These are phyloP conservation scores for Drosophila pectinifera DNA, from an alignment of 1,140 invertebrate species.

Conservation along the genomic window DNA sequence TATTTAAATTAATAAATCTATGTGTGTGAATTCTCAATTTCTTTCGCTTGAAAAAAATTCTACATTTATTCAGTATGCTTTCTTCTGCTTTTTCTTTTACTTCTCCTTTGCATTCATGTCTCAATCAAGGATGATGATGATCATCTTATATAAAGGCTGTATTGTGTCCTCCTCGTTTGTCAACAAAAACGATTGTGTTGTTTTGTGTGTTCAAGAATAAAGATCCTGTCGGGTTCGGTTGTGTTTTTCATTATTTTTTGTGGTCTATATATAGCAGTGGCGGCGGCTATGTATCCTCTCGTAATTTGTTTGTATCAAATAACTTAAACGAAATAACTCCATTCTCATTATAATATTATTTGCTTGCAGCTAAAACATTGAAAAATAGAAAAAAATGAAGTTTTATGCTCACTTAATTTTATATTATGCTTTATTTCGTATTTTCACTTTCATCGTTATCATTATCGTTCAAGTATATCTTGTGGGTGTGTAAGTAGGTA, in stretches of 20 bases:
- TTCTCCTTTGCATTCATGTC: conserved; percentile 31
- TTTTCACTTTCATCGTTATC: conserved; percentile 51
- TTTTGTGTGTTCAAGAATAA: conserved; percentile 42
- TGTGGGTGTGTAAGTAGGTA: conserved; percentile 31
- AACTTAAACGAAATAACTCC: conserved; percentile 67
- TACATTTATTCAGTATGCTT: conserved; percentile 57
- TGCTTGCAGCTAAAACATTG: conserved; percentile 82
- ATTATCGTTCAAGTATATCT: conserved; percentile 47
- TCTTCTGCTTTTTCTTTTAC: conserved; percentile 28
- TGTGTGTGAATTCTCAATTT: conserved; percentile 71
- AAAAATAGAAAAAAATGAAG: conserved; percentile 62
- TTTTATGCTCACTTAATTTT: conserved; percentile 62
- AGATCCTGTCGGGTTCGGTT: conserved; percentile 36
- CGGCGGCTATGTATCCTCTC: conserved; percentile 34
- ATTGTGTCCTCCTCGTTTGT: conserved; percentile 43
- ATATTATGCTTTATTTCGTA: conserved; percentile 56
- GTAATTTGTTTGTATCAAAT: conserved; percentile 64
- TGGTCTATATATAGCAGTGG: conserved; percentile 39
- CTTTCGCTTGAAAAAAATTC: conserved; percentile 78
- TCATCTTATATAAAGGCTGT: conserved; percentile 58
- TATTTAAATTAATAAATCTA: conserved; percentile 83
- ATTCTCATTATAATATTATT: conserved; percentile 76
- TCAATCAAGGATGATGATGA: conserved; percentile 60
- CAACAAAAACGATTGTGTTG: conserved; percentile 31
- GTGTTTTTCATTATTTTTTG: conserved; percentile 28